phyloP scores from a whole-genome alignment of 2,888 invertebrate genomes.

The Suillia variegata region DNA sequence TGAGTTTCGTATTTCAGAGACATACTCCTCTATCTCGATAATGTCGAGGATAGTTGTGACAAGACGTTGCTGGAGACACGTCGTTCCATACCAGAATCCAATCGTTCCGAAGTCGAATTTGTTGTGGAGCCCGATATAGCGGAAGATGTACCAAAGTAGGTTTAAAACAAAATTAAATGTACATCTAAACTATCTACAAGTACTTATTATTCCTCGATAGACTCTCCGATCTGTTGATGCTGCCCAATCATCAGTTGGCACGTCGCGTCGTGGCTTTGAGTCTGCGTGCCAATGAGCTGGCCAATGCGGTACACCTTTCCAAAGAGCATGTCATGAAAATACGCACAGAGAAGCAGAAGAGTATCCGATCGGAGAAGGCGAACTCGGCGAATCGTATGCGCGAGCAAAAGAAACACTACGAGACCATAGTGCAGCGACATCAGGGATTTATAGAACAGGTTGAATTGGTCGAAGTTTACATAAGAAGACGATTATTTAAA shows the following conservation, averaged over 20 bases:
- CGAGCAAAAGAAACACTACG: slow-evolving; percentile 74
- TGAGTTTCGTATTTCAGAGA: slow-evolving; percentile 43
- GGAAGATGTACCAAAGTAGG: slow-evolving; percentile 61
- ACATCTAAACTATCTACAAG: too few species aligned
- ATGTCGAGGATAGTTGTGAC: slow-evolving; percentile 60
- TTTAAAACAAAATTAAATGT: background rate
- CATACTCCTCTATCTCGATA: slow-evolving; percentile 58
- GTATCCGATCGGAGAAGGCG: slow-evolving; percentile 57
- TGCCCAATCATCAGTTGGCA: slow-evolving; percentile 61
- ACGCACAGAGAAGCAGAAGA: slow-evolving; percentile 59
- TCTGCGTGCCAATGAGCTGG: slow-evolving; percentile 59
- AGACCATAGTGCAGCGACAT: slow-evolving; percentile 74
- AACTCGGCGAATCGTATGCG: slow-evolving; percentile 62
- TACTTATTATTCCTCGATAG: too few species aligned
- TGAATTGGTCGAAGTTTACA: background rate
- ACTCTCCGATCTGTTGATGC: slow-evolving; percentile 58
- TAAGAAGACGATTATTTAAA: background rate
- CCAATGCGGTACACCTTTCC: slow-evolving; percentile 59
- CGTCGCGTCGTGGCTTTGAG: slow-evolving; percentile 57
- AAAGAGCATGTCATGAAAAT: slow-evolving; percentile 59
- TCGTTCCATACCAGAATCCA: slow-evolving; percentile 57
- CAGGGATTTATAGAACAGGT: slow-evolving; percentile 83
- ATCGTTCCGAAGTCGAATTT: slow-evolving; percentile 59
- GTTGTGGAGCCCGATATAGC: slow-evolving; percentile 59
- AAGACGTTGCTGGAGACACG: slow-evolving; percentile 58